Percentiles rank a stretch among this genome's conserved stretches.
Evolutionary conservation across 2,113 vertebrate genomes (phyloP).

Genomic region (Leucosticte australis): DNA sequence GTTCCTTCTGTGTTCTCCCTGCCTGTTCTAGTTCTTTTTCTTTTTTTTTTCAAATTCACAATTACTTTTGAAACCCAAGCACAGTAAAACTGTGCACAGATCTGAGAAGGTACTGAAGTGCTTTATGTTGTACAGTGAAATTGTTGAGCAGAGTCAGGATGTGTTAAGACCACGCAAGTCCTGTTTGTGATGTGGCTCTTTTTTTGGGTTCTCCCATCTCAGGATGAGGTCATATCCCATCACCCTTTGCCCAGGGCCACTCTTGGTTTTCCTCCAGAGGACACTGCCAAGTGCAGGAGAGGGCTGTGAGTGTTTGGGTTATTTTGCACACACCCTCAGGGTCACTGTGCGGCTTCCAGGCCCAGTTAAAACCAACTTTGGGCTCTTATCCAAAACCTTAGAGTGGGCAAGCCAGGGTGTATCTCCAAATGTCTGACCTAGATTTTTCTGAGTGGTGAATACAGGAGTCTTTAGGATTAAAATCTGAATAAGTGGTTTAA

Average conservation of each 20-base stretch:
- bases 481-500: neutral
- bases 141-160: neutral
- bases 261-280: neutral
- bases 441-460: neutral
- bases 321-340: neutral
- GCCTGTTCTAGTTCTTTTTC: neutral
- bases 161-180: rapidly evolving
- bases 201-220: neutral
- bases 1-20: neutral
- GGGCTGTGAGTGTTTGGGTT: neutral
- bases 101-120: rapidly evolving
- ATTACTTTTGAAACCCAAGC: neutral
- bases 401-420: neutral
- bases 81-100: neutral
- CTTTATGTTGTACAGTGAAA: neutral
- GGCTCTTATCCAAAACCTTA: neutral
- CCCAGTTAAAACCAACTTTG: neutral
- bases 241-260: neutral
- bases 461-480: neutral
- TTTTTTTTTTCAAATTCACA: neutral
- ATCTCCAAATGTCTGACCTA: neutral
- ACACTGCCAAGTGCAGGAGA: neutral
- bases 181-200: neutral
- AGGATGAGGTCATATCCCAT: neutral
- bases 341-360: neutral